These are phyloP conservation scores for Ctenopoma kingsleyae DNA, from an alignment of 2,797 vertebrate genomes.

Conservation along the genomic window DNA sequence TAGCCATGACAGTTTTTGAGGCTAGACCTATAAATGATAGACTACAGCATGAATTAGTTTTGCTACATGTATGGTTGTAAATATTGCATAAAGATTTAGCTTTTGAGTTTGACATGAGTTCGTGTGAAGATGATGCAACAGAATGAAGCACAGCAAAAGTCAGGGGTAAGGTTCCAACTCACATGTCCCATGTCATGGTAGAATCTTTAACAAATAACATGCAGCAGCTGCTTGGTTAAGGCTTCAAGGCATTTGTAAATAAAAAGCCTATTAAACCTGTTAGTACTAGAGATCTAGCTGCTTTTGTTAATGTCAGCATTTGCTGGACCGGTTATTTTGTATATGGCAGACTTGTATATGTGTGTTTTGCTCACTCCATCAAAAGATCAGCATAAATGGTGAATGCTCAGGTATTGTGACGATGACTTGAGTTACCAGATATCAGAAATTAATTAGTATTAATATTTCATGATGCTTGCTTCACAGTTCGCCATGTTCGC, in stretches of 20 bases:
- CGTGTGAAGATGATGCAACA: neutral
- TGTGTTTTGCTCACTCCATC: neutral
- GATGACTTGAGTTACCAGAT: no score
- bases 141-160: neutral
- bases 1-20: no score
- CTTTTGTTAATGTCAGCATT: no score
- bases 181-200: neutral
- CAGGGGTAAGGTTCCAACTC: neutral
- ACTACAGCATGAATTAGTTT: no score
- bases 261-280: neutral
- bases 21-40: no score
- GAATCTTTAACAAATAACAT: neutral
- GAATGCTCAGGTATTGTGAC: no score
- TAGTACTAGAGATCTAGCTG: neutral
- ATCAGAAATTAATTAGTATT: neutral
- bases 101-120: no score
- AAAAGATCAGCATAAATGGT: neutral
- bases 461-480: neutral
- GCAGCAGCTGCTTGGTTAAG: conserved; percentile 22
- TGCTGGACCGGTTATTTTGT: neutral
- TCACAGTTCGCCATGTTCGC: neutral
- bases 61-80: no score
- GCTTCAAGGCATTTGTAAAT: no score
- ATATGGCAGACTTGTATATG: neutral
- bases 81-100: no score